Evolutionary conservation across 2,113 vertebrate species (phyloP), one percentile per base, ranked within the genome.

Genomic region (Carassius gibelio): DNA sequence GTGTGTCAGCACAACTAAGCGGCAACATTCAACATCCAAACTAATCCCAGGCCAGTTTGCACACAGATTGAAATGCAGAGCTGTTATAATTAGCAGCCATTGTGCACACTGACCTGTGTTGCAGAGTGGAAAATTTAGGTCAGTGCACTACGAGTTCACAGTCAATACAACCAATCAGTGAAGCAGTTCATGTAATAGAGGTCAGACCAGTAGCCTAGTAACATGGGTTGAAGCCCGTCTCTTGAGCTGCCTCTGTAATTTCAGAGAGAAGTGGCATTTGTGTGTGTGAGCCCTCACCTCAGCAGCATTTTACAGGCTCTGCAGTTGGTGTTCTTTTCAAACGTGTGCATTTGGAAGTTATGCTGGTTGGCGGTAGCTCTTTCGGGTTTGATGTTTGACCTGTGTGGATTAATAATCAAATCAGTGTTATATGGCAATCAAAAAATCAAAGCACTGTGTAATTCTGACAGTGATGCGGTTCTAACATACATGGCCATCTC

Each of bases 361-460:
- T 99, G 98, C 92, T 98, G 97, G 87, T 99, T 99, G 50, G 97
- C 97, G 0, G 93, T 98, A 91, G 97, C 97, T 89, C 97, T 96
- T 90, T 99, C 98, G 0, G 98, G 98, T 90, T 97, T 99, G 90
- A 99, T 98, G 94, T 99, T 99, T 55, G 98, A 99, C 95, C 98
- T 99, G 85, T 1, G 30, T n/a, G 55, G 48, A 45, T 78, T 15
- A 84, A 82, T 23, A 36, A 26, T 71, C 15, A 30, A n/a, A 42
- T 42, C 42, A 17, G 21, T 48, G 19, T 42, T 3, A 81, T 13
- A 34, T 8, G 2, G n/a, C 15, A 23, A 81, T 69, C 42, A 17
- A 30, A 14, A 17, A 5, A 52, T 38, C 21, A 11, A 30, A 68
- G 9, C 26, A 55, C 14, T 17, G 59, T 26, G n/a, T 19, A 0